Evolutionary conservation across 2,797 vertebrate genomes (phyloP), one percentile per base, ranked within the genome.

Genomic region (Glossophaga mutica): DNA sequence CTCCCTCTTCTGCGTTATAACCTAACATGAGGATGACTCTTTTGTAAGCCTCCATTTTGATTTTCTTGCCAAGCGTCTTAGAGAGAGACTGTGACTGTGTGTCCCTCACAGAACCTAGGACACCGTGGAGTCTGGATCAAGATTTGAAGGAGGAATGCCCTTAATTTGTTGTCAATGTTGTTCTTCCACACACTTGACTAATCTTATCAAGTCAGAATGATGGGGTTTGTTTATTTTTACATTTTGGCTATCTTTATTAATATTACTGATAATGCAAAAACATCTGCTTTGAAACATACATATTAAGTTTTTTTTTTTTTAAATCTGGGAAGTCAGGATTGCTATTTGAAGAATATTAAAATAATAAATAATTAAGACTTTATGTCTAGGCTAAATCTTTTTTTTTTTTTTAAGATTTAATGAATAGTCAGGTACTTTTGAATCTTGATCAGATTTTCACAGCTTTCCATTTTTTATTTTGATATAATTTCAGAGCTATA

Each of bases 391-490:
- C 55, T 81, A 44, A 90, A 37, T 22, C 48, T 16, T 22, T 73
- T 2, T 44, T 37, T 50, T 87, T 39, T 90, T 78, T 57, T 55
- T 55, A 12, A 91, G 65, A 65, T 73, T 65, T 67, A 39, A 44
- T 55, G 55, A 73, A n/a, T 79, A 91, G 71, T 86, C 46, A 46
- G 32, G 21, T 87, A 74, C 37, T 94, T 71, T 37, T 44, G 39
- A 91, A 34, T 34, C 67, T 91, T 74, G 15, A 73, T 87, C 55
- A 73, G 50, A 37, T 87, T 73, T 81, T 73, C 32, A 87, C 37
- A 73, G 14, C 59, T 95, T 82, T 89, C 6, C 37, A 32, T n/a
- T 62, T 91, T 86, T 84, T 50, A 87, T 82, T 95, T 82, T 87
- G 42, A 34, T 12, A 50, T 57, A 46, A 44, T 73, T 71, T 73